Percentiles rank a stretch among this genome's conserved stretches.
Conservation (phyloP, 2,113 vertebrate genomes). For the Nesoenas mayeri region DNA sequence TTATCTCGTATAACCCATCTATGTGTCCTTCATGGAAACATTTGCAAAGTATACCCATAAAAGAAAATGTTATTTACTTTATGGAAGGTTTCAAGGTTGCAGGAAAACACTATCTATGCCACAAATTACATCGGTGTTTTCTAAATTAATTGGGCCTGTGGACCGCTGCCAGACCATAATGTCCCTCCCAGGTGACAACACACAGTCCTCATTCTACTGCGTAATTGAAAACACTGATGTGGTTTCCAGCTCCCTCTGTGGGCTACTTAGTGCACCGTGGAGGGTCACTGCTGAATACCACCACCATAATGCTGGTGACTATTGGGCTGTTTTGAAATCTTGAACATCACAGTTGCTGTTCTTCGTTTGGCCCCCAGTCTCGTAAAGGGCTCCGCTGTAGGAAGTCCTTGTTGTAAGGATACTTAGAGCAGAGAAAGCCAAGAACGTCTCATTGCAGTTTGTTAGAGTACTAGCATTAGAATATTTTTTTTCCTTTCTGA, state of each 20-base stretch:
- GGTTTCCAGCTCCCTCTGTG: not conserved
- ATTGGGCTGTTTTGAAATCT: not conserved
- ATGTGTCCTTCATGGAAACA: not conserved
- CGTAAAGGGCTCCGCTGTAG: accelerated
- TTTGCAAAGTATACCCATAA: not conserved
- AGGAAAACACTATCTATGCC: not conserved
- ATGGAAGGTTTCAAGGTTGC: not conserved
- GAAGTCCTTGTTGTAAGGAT: not conserved
- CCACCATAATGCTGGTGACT: accelerated
- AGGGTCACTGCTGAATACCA: not conserved
- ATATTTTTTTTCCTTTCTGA: not conserved
- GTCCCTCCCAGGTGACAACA: not conserved
- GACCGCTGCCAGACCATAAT: not conserved
- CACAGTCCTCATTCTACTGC: not conserved
- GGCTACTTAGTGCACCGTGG: not conserved
- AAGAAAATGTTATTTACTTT: not conserved
- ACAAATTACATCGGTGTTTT: not conserved
- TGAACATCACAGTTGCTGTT: not conserved
- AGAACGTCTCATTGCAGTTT: not conserved
- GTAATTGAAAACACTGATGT: not conserved
- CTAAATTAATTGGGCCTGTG: not conserved
- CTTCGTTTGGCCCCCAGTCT: not conserved
- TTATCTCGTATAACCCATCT: not conserved
- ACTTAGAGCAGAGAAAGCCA: accelerated
- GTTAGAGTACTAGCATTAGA: not conserved